Evolutionary conservation across 2,888 invertebrate species (phyloP), one percentile per base, ranked within the genome.

Genomic region (Andrena bucephala): DNA sequence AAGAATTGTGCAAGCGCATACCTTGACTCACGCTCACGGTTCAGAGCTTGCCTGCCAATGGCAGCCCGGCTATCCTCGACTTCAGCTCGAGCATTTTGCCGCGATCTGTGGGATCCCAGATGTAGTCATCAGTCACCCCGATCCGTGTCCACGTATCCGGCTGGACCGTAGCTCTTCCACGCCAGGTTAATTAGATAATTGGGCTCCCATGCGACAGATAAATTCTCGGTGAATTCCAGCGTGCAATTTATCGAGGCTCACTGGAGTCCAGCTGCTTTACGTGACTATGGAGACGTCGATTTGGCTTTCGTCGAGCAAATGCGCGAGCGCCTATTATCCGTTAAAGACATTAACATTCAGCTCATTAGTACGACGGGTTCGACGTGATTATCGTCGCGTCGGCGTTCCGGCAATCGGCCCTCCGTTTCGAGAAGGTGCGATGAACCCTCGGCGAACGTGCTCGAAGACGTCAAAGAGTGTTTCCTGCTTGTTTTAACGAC

Each of bases 1-100:
- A 29, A 59, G 75, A 66, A 78, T 85, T 85, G 78, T 82, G 83
- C 74, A 83, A 87, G 66, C 70, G 57, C 76, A 83, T 87, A 81
- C 81, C 68, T 50, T 13, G 27, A 74, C 62, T 36, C 20, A 65
- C 42, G n/a, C 36, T 62, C 75, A 74, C 77, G 82, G 73, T 70
- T 69, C 59, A 42, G 62, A 65, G 54, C 36, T 48, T 36, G 62
- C 66, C 60, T 31, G 24, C 50, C 52, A 52, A 50, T 24, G 5
- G 52, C 6, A 10, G 27, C 42, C 42, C 42, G 16, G 16, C 16
- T 33, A 48, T 50, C 42, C 13, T 36, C 48, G 5, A 31, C 54
- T 63, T 36, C 60, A 62, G n/a, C 54, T 24, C 27, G n/a, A 7
- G n/a, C 3, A 20, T 33, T 42, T 13, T 1, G 57, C 24, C 24